Evolutionary conservation across 2,113 vertebrate species (phyloP).

Genomic region (Pituophis catenifer): DNA sequence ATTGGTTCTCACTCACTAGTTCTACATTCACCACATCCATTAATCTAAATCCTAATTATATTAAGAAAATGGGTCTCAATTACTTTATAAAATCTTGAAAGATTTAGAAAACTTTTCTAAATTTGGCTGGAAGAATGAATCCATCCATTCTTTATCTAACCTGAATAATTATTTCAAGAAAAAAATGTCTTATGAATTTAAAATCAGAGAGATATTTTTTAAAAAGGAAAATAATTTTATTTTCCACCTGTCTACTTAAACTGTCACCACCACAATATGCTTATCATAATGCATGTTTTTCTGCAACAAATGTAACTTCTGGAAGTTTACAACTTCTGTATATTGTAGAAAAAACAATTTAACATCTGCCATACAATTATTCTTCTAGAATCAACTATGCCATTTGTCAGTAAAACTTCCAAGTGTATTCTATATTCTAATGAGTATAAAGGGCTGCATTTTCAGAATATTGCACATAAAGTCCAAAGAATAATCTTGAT

Average conservation of each 20-base stretch:
- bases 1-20: too few species aligned
- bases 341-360: neutral
- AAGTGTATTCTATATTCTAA: neutral
- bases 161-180: neutral
- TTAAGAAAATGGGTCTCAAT: too few species aligned
- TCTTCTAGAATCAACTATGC: slow-evolving; percentile 1
- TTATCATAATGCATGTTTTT: fast-evolving
- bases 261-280: neutral
- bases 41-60: too few species aligned
- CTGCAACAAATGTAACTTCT: neutral
- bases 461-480: slow-evolving; percentile 1
- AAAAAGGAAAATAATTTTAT: neutral
- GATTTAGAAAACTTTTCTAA: too few species aligned
- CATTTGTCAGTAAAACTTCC: neutral
- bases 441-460: neutral
- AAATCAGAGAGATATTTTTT: neutral
- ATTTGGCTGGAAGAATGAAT: too few species aligned
- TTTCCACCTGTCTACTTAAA: neutral
- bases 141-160: neutral
- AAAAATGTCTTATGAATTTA: neutral
- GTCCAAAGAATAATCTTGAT: slow-evolving; percentile 16
- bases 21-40: too few species aligned
- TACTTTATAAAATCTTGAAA: too few species aligned
- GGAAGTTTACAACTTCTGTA: slow-evolving; percentile 11
- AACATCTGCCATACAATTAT: neutral